Percentiles rank a stretch among this genome's conserved stretches.
Evolutionary conservation across 2,113 vertebrate genomes (phyloP).

Genomic region (Delphinapterus leucas): DNA sequence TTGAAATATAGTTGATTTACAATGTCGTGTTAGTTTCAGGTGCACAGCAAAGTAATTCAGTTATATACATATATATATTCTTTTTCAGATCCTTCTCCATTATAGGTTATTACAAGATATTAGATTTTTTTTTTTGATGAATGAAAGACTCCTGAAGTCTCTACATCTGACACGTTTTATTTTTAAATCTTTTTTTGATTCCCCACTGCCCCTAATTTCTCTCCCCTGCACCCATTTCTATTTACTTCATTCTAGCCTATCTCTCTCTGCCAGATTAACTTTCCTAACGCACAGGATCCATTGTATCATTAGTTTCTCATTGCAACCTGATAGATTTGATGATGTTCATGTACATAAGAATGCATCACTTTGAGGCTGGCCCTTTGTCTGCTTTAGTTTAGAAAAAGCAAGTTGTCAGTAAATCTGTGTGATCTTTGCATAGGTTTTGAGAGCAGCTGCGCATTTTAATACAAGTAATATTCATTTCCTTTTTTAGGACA

Average conservation of each 20-base stretch:
- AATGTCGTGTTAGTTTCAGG: not conserved
- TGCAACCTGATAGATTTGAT: not conserved
- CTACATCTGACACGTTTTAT: not conserved
- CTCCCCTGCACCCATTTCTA: not conserved
- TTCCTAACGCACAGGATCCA: not conserved
- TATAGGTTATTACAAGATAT: no score
- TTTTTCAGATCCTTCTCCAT: no score
- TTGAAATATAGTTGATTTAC: not conserved
- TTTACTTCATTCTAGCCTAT: not conserved
- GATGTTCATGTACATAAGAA: not conserved
- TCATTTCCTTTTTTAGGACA: not conserved
- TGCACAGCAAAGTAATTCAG: not conserved
- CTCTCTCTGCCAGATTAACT: not conserved
- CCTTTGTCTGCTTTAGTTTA: conserved; percentile 12
- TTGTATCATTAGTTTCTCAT: not conserved
- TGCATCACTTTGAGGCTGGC: not conserved
- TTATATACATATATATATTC: not conserved
- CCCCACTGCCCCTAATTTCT: not conserved
- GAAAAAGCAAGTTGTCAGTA: not conserved
- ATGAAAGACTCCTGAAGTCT: not conserved
- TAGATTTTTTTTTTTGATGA: no score
- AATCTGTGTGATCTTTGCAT: not conserved
- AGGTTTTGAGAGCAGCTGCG: not conserved
- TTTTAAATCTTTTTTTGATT: not conserved
- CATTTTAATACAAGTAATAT: not conserved